phyloP scores from a whole-genome alignment of 92 coral and sea anemone genomes.

The Heliopora coerulea region DNA sequence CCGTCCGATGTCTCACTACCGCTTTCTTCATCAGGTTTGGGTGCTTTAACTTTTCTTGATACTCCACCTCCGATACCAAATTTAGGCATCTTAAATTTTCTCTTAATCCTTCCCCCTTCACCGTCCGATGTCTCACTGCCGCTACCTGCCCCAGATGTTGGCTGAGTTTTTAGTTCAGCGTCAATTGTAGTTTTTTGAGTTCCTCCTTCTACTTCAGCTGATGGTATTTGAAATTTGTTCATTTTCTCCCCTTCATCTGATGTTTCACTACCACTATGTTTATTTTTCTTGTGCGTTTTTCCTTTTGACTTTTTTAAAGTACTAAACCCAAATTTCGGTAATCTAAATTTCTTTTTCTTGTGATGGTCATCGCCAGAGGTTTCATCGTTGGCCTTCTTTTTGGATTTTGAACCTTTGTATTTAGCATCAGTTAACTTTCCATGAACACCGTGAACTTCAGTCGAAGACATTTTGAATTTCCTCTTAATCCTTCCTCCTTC shows the following conservation, averaged over 20 bases:
- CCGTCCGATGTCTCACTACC: conserved; percentile 32
- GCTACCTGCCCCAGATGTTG: neutral
- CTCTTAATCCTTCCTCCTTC: neutral
- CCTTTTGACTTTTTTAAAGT: conserved; percentile 1
- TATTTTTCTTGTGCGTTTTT: neutral
- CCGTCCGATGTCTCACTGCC: conserved; percentile 27
- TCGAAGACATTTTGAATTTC: neutral
- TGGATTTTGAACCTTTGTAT: neutral
- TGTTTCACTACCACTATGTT: neutral
- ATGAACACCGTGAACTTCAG: neutral
- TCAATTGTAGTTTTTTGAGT: neutral
- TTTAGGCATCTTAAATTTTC: conserved; percentile 18
- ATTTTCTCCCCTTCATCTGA: conserved; percentile 8
- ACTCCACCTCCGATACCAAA: conserved; percentile 6
- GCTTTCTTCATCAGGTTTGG: neutral
- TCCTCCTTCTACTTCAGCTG: conserved; percentile 3
- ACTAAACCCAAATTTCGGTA: conserved; percentile 13
- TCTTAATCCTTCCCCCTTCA: conserved; percentile 20
- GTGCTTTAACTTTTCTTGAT: neutral
- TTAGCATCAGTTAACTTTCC: neutral
- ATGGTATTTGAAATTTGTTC: conserved; percentile 2
- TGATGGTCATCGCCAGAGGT: neutral
- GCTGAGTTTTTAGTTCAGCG: neutral
- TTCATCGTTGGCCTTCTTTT: neutral
- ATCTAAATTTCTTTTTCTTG: neutral